Conservation (phyloP, 2,797 vertebrate genomes). For the Phaenicophaeus curvirostris region DNA sequence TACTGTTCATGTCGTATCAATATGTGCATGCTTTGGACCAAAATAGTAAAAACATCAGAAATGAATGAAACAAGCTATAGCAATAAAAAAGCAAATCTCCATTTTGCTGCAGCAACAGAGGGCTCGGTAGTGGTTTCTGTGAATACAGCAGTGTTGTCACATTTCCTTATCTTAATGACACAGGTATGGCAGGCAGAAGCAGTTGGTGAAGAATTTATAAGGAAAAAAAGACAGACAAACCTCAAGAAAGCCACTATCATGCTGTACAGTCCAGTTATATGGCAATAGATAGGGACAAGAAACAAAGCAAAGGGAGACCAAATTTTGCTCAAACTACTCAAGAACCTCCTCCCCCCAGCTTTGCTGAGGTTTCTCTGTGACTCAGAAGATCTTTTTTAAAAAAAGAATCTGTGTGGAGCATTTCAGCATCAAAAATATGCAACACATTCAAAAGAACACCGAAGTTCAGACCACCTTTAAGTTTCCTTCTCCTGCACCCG, state of each 20-base stretch:
- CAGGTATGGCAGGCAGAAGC: neutral
- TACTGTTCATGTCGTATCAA: neutral
- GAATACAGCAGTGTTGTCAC: neutral
- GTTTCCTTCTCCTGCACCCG: neutral
- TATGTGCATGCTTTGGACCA: neutral
- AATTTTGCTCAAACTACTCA: neutral
- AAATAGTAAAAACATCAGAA: neutral
- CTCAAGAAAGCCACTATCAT: neutral
- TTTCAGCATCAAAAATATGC: neutral
- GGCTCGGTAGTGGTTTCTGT: neutral
- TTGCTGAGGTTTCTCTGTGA: neutral
- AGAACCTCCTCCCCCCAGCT: neutral
- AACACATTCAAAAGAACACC: neutral
- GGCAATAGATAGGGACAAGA: neutral
- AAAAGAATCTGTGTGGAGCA: neutral
- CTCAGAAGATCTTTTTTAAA: neutral
- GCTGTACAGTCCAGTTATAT: neutral
- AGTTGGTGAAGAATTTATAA: neutral
- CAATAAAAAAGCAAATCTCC: neutral
- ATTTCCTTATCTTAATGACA: neutral
- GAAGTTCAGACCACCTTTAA: neutral
- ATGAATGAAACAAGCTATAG: slow-evolving; percentile 4
- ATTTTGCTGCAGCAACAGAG: neutral
- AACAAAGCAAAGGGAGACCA: neutral
- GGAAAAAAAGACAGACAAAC: neutral